Conservation (phyloP, 1,140 invertebrate species). For the Drosophila carrolli region DNA sequence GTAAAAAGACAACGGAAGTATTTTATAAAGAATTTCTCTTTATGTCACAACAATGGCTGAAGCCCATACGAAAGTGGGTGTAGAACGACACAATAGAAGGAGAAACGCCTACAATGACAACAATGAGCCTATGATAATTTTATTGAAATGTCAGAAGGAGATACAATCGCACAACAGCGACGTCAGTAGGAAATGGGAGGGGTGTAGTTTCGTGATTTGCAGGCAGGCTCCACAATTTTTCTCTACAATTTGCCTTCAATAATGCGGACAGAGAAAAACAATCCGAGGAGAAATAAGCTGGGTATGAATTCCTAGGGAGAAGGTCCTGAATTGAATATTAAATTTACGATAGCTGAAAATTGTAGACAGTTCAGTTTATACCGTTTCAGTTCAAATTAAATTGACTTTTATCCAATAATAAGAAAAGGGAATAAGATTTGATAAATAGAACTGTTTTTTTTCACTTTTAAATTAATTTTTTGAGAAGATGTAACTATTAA, state of each 20-base stretch:
- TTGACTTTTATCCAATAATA: too few species aligned
- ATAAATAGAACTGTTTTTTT: too few species aligned
- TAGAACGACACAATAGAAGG: slow-evolving; percentile 58
- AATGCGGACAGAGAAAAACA: slow-evolving; percentile 35
- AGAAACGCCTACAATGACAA: slow-evolving; percentile 57
- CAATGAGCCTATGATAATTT: slow-evolving; percentile 75
- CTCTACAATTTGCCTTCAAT: slow-evolving; percentile 72
- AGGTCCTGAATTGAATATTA: background rate
- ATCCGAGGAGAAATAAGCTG: background rate
- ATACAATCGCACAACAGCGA: slow-evolving; percentile 3
- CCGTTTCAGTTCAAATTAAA: too few species aligned
- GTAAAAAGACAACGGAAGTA: too few species aligned
- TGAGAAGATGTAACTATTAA: too few species aligned
- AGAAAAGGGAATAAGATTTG: too few species aligned
- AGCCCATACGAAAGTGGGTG: slow-evolving; percentile 19
- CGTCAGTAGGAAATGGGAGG: background rate
- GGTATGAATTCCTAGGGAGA: slow-evolving; percentile 1
- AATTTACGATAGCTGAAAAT: background rate
- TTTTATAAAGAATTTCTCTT: too few species aligned
- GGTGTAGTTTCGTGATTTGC: slow-evolving; percentile 30
- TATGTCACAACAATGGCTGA: slow-evolving; percentile 23
- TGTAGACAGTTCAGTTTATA: background rate
- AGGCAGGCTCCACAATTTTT: slow-evolving; percentile 30
- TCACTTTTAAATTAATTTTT: too few species aligned
- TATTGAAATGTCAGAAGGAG: slow-evolving; percentile 68